A percentile compares a stretch with the other conserved stretches of the same genome.
These are phyloP conservation scores for Phasianus colchicus DNA, from an alignment of 2,113 vertebrate species.

Conservation along the genomic window DNA sequence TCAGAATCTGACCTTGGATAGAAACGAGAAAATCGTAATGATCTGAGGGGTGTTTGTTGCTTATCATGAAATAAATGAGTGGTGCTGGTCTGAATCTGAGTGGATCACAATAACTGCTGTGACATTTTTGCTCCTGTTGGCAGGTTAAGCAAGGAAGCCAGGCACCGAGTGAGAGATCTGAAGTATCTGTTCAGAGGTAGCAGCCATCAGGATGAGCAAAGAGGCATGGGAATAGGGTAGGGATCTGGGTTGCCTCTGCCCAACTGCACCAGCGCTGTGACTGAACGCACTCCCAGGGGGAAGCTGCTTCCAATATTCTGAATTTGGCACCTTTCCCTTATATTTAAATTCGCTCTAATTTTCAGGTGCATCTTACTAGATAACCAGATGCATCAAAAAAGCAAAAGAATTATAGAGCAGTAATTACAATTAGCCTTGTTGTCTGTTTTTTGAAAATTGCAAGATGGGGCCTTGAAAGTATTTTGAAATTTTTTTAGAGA, in stretches of 20 bases:
- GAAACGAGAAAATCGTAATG: not conserved
- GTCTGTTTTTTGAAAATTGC: conserved; percentile 8
- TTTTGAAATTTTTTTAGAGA: conserved; percentile 56
- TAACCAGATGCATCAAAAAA: conserved; percentile 59
- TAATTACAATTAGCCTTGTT: conserved; percentile 51
- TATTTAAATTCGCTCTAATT: conserved; percentile 53
- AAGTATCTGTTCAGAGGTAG: conserved; percentile 5
- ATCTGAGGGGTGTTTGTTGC: conserved; percentile 20
- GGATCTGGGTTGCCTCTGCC: conserved; percentile 19
- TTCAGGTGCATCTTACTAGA: conserved; percentile 58
- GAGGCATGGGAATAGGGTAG: not conserved
- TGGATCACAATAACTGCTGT: not conserved
- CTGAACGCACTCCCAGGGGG: not conserved
- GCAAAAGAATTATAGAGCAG: conserved; percentile 23
- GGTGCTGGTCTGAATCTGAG: not conserved
- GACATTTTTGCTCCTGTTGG: conserved; percentile 30
- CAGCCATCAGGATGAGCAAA: not conserved
- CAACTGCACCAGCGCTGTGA: not conserved
- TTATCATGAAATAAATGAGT: not conserved
- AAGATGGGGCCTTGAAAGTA: conserved; percentile 10
- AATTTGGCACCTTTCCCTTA: conserved; percentile 59
- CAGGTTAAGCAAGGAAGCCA: conserved; percentile 19
- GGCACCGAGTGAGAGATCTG: not conserved
- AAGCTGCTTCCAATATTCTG: conserved; percentile 27
- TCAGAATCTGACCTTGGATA: conserved; percentile 27